Evolutionary conservation across 2,113 vertebrate species (phyloP).

Genomic region (Anoplopoma fimbria): DNA sequence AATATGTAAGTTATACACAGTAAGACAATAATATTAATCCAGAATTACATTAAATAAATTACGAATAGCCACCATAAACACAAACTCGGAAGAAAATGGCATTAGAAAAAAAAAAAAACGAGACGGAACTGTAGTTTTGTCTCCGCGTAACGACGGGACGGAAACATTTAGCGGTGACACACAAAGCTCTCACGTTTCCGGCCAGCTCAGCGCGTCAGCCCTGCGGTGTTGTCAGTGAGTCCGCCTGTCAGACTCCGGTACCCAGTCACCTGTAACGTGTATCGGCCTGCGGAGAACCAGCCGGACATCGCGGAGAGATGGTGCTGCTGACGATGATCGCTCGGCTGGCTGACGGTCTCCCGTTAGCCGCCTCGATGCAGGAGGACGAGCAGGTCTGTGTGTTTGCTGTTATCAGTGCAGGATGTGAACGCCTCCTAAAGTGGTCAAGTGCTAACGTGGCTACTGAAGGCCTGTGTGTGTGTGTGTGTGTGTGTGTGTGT

Average conservation of each 20-base stretch:
- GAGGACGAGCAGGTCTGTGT: slow-evolving; percentile 93
- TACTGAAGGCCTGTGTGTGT: slow-evolving; percentile 3
- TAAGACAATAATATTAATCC: not conserved
- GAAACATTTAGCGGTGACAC: slow-evolving; percentile 48
- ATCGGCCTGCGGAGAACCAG: slow-evolving; percentile 8
- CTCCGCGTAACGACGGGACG: slow-evolving; percentile 21
- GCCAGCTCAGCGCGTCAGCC: slow-evolving; percentile 85
- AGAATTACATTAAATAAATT: not conserved
- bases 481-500: not conserved
- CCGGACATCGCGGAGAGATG: slow-evolving; percentile 78
- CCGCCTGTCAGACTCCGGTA: slow-evolving; percentile 43
- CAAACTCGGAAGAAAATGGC: not conserved
- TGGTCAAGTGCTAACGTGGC: not conserved
- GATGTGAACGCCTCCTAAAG: not conserved
- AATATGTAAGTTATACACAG: not conserved
- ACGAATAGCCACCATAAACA: not conserved
- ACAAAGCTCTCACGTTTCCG: slow-evolving; percentile 76
- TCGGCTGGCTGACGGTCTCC: slow-evolving; percentile 95
- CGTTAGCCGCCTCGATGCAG: slow-evolving; percentile 97
- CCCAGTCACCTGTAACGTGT: not conserved
- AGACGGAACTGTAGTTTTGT: slow-evolving; percentile 52
- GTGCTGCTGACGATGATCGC: slow-evolving; percentile 98
- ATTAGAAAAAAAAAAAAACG: not conserved
- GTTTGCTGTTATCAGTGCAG: not conserved
- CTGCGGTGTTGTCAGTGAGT: slow-evolving; percentile 75